Conservation (phyloP, 2,113 vertebrate species). For the Ochotona curzoniae region DNA sequence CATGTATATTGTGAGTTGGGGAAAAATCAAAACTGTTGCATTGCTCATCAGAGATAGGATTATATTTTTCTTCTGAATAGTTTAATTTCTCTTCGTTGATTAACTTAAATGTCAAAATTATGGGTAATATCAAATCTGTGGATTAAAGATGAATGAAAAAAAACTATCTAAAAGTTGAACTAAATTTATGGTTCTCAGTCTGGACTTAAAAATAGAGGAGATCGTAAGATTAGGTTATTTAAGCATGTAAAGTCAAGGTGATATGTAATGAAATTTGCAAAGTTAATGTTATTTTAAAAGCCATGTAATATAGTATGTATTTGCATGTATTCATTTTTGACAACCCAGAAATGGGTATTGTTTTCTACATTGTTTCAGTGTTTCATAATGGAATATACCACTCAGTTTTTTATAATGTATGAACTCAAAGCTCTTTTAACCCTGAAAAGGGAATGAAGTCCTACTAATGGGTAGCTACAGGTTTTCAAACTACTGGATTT, state of each 20-base stretch:
- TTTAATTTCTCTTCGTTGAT: constrained; percentile 41
- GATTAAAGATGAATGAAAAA: constrained; percentile 15
- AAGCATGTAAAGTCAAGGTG: constrained; percentile 31
- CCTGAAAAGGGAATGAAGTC: constrained; percentile 37
- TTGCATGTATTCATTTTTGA: constrained; percentile 1
- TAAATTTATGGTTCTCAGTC: constrained; percentile 18
- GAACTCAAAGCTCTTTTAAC: constrained; percentile 22
- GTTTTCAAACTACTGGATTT: constrained; percentile 47
- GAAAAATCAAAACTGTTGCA: constrained; percentile 41
- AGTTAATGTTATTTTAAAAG: background rate
- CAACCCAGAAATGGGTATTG: background rate
- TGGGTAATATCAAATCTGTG: background rate
- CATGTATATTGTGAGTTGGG: background rate
- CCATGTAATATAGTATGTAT: background rate
- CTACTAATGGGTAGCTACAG: background rate
- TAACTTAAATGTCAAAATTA: constrained; percentile 21
- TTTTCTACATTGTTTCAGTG: constrained; percentile 14
- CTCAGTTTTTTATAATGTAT: constrained; percentile 36
- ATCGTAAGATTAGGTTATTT: constrained; percentile 28
- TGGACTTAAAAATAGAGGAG: constrained; percentile 38
- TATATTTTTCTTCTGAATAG: constrained; percentile 39
- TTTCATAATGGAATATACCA: constrained; percentile 12
- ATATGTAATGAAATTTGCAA: constrained; percentile 11
- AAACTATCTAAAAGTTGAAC: background rate
- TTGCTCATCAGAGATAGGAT: constrained; percentile 31